phyloP scores from a whole-genome alignment of 1,140 invertebrate genomes.

The Hestina assimilis region DNA sequence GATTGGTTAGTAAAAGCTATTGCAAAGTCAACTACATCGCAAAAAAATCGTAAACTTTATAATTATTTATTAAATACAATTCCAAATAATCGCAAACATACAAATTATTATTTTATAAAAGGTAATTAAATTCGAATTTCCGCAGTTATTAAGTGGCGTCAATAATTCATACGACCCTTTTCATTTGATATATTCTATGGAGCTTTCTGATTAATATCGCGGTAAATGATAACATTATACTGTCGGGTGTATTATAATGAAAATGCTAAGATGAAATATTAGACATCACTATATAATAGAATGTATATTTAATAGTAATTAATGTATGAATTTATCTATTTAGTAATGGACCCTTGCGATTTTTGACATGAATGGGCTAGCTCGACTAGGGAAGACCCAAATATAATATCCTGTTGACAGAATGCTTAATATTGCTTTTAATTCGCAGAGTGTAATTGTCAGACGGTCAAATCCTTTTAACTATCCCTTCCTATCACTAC shows the following conservation, averaged over 20 bases:
- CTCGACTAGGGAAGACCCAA: no score
- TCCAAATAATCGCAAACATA: no score
- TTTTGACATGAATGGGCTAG: no score
- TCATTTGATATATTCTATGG: constrained; percentile 18
- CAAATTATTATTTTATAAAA: background rate
- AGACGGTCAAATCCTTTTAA: no score
- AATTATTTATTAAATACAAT: background rate
- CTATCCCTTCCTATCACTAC: no score
- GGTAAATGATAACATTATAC: constrained; percentile 18
- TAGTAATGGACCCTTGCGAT: no score
- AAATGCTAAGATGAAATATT: background rate
- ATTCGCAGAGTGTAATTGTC: no score
- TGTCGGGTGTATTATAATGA: background rate
- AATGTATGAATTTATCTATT: no score
- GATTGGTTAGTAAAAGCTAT: constrained; percentile 5
- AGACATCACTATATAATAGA: background rate
- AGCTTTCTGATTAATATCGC: constrained; percentile 28
- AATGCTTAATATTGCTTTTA: no score
- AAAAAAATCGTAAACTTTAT: background rate
- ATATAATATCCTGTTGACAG: no score
- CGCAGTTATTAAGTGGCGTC: constrained; percentile 25
- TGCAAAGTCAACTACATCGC: background rate
- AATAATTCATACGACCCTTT: constrained; percentile 30
- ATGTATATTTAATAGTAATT: no score
- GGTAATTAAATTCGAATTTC: constrained; percentile 1